Percentiles rank a stretch among this genome's conserved stretches.
phyloP scores from a whole-genome alignment of 2,113 vertebrate species.

The Chloropsis hardwickii region DNA sequence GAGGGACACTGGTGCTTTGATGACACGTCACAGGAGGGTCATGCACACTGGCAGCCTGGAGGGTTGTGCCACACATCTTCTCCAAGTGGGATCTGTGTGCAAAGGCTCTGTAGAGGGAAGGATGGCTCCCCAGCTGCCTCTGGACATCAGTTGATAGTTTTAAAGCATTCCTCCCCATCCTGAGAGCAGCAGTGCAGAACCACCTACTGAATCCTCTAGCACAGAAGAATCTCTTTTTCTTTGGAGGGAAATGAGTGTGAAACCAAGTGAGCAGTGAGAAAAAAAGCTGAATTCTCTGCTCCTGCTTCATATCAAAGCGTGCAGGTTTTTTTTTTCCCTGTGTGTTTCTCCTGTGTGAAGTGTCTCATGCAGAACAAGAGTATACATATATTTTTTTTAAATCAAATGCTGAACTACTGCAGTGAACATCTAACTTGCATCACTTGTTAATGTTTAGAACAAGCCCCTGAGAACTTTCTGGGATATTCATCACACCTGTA shows the following conservation, averaged over 20 bases:
- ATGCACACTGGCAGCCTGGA: background rate
- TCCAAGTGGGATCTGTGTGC: background rate
- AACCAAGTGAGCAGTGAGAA: background rate
- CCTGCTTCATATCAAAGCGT: background rate
- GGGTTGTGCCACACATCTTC: background rate
- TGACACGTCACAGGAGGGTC: background rate
- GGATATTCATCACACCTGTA: background rate
- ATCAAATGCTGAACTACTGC: background rate
- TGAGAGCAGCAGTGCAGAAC: background rate
- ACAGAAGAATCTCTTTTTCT: background rate
- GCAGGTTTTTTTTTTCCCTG: background rate
- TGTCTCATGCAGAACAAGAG: background rate
- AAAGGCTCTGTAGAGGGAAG: background rate
- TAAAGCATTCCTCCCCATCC: background rate
- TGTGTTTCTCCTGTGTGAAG: background rate
- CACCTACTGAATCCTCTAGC: background rate
- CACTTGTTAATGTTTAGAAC: background rate
- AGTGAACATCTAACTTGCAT: background rate
- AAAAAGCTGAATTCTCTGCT: background rate
- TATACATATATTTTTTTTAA: background rate
- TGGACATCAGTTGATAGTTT: background rate
- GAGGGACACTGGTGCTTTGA: conserved; percentile 34
- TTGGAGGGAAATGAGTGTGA: background rate
- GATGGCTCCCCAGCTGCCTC: conserved; percentile 6
- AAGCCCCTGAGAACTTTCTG: background rate